Percentiles rank a stretch among this genome's conserved stretches.
These are phyloP conservation scores for Pavo muticus DNA, from an alignment of 2,113 vertebrate species.

Conservation along the genomic window DNA sequence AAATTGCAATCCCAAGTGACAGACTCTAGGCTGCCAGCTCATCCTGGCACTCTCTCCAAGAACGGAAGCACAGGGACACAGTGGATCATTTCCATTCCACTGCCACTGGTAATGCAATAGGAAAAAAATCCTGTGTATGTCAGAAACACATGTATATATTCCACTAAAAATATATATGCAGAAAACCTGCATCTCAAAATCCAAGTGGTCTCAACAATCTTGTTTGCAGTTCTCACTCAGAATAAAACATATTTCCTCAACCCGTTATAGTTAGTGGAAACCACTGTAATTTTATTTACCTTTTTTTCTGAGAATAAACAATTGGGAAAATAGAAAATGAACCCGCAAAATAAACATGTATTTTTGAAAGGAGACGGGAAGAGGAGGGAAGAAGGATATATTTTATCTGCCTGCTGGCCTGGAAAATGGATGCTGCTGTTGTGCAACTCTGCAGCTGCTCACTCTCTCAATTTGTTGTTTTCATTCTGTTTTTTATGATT, in stretches of 20 bases:
- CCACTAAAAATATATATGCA: background rate
- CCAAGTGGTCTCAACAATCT: background rate
- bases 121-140: background rate
- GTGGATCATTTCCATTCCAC: background rate
- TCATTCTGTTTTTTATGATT: constrained; percentile 32
- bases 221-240: background rate
- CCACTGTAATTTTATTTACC: background rate
- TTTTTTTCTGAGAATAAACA: background rate
- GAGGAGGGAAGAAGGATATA: background rate
- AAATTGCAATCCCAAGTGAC: background rate
- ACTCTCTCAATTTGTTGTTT: constrained; percentile 17
- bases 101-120: background rate
- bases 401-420: constrained; percentile 33
- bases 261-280: background rate
- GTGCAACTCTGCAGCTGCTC: constrained; percentile 52
- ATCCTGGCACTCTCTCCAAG: constrained; percentile 12
- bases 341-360: background rate
- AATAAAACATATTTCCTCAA: background rate
- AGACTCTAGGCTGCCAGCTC: background rate
- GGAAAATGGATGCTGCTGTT: constrained; percentile 50
- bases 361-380: background rate
- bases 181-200: background rate
- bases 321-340: background rate
- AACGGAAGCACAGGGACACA: background rate
- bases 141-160: background rate